Base-by-base conservation (phyloP, 2,797 vertebrate genomes). In the Oryzias dopingdopingensis region DNA sequence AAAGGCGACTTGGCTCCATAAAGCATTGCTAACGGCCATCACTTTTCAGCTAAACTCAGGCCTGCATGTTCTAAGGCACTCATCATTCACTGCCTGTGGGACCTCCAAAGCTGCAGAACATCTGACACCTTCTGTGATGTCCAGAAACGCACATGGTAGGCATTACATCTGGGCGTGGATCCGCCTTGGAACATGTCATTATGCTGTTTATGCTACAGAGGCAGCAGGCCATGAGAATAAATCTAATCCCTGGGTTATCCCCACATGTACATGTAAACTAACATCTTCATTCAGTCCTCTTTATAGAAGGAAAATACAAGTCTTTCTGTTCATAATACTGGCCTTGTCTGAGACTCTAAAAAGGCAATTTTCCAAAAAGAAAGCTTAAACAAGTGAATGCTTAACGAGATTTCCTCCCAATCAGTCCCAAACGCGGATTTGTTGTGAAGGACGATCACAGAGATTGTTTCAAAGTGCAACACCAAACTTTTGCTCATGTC, bases 151-250 rank as follows among this genome's bases (percentile, higher is more conserved):
- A 81, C 80, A 87, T 86, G 84, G 80, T 77, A 86, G 61, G 82
- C 71, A 89, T 89, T 85, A 85, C 56, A 84, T 59, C 77, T 79
- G 84, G 84, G 89, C 74, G 88, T 88, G 86, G 86, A 82, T 68
- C 65, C 68, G 61, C 48, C 71, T 79, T 62, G 63, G 50, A 63
- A 77, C 80, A 77, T 76, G 79, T 45, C 66, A 89, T 90, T 89
- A 89, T 49, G 46, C 8, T 37, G 32, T 37, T 37, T 37, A 37
- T 37, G 53, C 71, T 62, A 7, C 60, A 62, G 40, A 51, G 32
- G 42, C 61, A 37, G 58, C 16, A 62, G 58, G 68, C 84, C 76
- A 81, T 67, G 76, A 72, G 70, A 74, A 49, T 47, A 62, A 5
- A 6, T 29, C 5, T 13, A 72, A 70, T 62, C 52, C 49, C 58